phyloP scores from a whole-genome alignment of 2,113 vertebrate species.

The Pachypanchax playfairii region DNA sequence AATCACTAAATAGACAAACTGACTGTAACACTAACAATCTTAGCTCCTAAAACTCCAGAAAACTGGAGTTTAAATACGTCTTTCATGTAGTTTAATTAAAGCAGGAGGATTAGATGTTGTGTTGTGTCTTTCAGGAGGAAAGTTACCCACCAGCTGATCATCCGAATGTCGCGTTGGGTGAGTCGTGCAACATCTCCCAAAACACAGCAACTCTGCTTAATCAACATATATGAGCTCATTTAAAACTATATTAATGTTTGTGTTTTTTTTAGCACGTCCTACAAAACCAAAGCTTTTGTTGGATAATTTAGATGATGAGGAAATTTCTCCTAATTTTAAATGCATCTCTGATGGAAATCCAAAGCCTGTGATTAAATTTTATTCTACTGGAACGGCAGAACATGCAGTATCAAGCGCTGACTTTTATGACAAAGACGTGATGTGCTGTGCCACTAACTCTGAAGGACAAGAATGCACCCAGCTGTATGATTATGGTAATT shows the following conservation, averaged over 20 bases:
- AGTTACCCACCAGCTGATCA: slow-evolving; percentile 31
- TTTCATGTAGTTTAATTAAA: no score
- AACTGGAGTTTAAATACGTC: no score
- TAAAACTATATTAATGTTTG: background rate
- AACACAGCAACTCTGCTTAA: background rate
- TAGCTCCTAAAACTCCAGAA: background rate
- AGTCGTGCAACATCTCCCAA: background rate
- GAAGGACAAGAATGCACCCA: slow-evolving; percentile 69
- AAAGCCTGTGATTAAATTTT: slow-evolving; percentile 74
- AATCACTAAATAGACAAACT: no score
- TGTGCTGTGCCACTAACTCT: slow-evolving; percentile 75
- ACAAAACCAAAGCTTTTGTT: slow-evolving; percentile 65
- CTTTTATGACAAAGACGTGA: accelerated
- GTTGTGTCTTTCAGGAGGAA: slow-evolving; percentile 42
- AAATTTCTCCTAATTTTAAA: accelerated
- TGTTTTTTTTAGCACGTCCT: slow-evolving; percentile 53
- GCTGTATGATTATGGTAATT: slow-evolving; percentile 74
- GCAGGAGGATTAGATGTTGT: background rate
- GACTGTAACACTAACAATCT: no score
- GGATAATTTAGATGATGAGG: accelerated
- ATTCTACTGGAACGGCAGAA: no score
- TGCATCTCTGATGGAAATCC: slow-evolving; percentile 84
- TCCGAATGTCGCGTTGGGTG: slow-evolving; percentile 54
- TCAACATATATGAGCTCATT: accelerated
- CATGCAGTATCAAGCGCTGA: accelerated